Conservation (phyloP, 2,797 vertebrate species). For the Hippocampus kuda region DNA sequence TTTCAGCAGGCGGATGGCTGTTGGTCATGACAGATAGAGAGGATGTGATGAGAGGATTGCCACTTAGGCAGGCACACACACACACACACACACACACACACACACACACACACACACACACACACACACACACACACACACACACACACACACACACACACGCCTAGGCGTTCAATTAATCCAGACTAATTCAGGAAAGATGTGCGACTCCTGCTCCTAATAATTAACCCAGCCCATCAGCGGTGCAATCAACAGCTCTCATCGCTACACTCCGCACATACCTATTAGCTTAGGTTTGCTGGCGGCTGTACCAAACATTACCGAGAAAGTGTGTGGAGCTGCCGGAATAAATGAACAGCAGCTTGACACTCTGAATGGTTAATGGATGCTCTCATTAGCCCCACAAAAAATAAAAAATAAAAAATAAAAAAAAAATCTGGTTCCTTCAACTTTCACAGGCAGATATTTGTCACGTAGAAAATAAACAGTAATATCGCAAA, state of each 20-base stretch:
- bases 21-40: constrained; percentile 46
- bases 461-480: neutral
- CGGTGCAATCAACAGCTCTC: constrained; percentile 47
- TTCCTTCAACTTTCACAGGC: neutral
- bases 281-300: constrained; percentile 34
- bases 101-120: constrained; percentile 41
- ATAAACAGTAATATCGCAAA: neutral
- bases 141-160: constrained; percentile 38
- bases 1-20: constrained; percentile 37
- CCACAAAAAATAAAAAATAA: neutral
- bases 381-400: constrained; percentile 19
- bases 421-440: neutral
- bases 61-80: constrained; percentile 22
- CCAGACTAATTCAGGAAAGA: constrained; percentile 48
- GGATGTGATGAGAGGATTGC: constrained; percentile 45
- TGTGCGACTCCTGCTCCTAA: constrained; percentile 37
- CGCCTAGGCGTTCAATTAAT: constrained; percentile 60
- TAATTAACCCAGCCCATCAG: constrained; percentile 57
- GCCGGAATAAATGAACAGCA: constrained; percentile 19
- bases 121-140: constrained; percentile 39
- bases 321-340: constrained; percentile 6
- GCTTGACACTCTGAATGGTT: constrained; percentile 27
- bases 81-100: constrained; percentile 40
- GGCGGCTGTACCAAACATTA: constrained; percentile 24
- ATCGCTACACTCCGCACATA: constrained; percentile 37